phyloP scores from a whole-genome alignment of 2,888 invertebrate species.

The Pseudolycoriella hygida region DNA sequence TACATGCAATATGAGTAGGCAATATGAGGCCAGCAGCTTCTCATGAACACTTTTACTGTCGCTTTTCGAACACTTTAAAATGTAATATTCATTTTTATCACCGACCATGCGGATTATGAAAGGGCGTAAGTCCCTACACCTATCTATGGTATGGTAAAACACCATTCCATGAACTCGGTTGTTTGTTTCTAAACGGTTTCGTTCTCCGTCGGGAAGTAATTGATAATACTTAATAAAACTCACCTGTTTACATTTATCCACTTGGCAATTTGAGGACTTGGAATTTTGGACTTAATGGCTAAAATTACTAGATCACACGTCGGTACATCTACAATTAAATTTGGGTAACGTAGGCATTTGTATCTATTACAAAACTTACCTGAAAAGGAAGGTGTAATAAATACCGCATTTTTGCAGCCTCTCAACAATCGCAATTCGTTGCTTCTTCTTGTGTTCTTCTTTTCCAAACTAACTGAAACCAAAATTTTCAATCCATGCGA shows the following conservation, averaged over 20 bases:
- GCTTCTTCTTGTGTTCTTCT: slow-evolving; percentile 28
- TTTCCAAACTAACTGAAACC: slow-evolving; percentile 33
- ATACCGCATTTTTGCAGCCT: not conserved
- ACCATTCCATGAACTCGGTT: too few species aligned
- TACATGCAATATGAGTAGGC: too few species aligned
- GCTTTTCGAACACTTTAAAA: too few species aligned
- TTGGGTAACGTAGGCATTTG: not conserved
- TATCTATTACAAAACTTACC: not conserved
- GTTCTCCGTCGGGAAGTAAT: too few species aligned
- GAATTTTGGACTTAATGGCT: slow-evolving; percentile 17
- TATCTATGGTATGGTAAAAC: too few species aligned
- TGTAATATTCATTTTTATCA: too few species aligned
- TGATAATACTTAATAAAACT: slow-evolving; percentile 4
- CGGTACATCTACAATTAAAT: slow-evolving; percentile 22
- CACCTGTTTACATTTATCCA: slow-evolving; percentile 15
- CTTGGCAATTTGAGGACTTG: not conserved
- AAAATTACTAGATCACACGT: slow-evolving; percentile 29
- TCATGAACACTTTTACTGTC: too few species aligned
- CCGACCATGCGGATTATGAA: too few species aligned
- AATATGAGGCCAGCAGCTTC: too few species aligned
- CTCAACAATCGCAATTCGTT: slow-evolving; percentile 36
- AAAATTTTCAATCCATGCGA: slow-evolving; percentile 63
- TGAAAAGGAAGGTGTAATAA: not conserved
- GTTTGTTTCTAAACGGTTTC: too few species aligned
- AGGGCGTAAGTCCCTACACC: too few species aligned